Base-by-base conservation (phyloP, 64 coral and sea anemone species). In the Stylophora pistillata region DNA sequence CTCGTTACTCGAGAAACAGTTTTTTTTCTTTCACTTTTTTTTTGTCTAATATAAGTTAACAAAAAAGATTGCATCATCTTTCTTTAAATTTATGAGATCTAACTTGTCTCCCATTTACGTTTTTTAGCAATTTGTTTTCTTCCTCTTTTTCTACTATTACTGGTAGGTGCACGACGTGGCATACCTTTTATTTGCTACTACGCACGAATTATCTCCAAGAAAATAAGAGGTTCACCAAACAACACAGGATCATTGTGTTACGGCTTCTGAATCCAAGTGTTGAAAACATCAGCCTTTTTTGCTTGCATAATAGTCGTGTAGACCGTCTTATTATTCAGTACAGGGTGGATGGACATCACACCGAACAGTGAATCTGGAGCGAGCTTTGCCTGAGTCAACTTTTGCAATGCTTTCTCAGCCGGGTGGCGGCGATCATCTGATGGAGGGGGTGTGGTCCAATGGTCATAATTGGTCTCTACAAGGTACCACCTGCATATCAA, bases 381-480 rank as follows among this genome's bases (percentile, higher is more conserved):
- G 25, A 98, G 64, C 17, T 94, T 94, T 47, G 55, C 56, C 68
- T 94, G 96, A 9, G 92, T 90, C 25, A 91, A 65, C 58, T 89
- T 73, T 53, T 85, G 92, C 52, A 98, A 28, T 21, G 92, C 92
- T 55, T 94, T 91, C 59, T 89, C 80, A 23, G 96, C 96, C 28
- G 76, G 74, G 61, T 92, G 66, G 29, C 96, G 92, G 25, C 96
- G 88, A 78, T 94, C 92, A 58, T 98, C 96, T 78, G 86, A 86
- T 9, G 96, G 89, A 70, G 96, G 92, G 30, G 95, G 92, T 32
- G 95, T 91, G 2, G 80, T 89, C 96, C 96, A 98, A 61, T 98
- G 96, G 37, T 98, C 96, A 89, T 98, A 98, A 70, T 98, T 98
- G 30, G 96, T 98, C 85, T 98, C 96, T 29, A 98, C 92, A 69